Evolutionary conservation across 2,113 vertebrate species (phyloP).

Genomic region (Plecturocebus donacophilus): DNA sequence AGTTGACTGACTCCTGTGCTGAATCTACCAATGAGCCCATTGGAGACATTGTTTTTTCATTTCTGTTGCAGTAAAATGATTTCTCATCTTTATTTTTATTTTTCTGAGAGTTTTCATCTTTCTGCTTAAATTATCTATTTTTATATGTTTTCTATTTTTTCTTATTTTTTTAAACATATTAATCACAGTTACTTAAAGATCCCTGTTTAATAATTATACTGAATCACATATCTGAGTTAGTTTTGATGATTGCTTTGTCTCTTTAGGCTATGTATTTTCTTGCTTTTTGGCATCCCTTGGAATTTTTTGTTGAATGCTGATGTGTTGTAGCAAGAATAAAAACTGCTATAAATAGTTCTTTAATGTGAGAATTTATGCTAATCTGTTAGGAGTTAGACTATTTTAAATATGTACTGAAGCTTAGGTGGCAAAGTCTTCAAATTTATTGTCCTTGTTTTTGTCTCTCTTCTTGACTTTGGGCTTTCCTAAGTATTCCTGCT

Average conservation of each 20-base stretch:
- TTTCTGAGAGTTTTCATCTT: not conserved
- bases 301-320: constrained; percentile 7
- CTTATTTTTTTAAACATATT: not conserved
- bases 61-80: not conserved
- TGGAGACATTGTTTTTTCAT: not conserved
- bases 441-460: not conserved
- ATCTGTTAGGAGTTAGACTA: not conserved
- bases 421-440: not conserved
- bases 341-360: not conserved
- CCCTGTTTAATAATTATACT: not conserved
- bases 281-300: not conserved
- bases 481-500: not conserved
- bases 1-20: not conserved
- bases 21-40: not conserved
- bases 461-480: not conserved
- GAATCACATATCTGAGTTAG: not conserved
- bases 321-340: not conserved
- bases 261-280: not conserved
- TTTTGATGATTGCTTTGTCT: not conserved
- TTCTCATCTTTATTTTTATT: not conserved
- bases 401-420: not conserved
- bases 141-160: not conserved
- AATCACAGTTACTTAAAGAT: constrained; percentile 3
- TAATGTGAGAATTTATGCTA: not conserved
- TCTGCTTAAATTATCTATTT: not conserved